Evolutionary conservation across 2,888 invertebrate species (phyloP).

Genomic region (Vandiemenella viatica): DNA sequence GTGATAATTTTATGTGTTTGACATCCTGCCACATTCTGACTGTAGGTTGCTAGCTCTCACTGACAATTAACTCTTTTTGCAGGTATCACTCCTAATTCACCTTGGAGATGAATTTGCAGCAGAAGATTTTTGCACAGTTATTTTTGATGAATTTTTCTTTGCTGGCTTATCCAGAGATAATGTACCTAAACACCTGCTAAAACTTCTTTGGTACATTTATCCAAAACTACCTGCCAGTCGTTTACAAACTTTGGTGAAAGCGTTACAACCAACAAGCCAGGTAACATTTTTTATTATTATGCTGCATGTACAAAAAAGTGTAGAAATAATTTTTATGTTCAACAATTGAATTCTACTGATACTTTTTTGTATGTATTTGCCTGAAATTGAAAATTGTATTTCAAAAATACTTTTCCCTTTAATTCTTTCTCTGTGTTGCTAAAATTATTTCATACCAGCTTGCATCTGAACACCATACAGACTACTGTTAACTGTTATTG

Average conservation of each 20-base stretch:
- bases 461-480: no score
- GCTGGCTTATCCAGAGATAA: conserved; percentile 79
- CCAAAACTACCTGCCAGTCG: conserved; percentile 66
- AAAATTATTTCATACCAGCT: no score
- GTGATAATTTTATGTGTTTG: no score
- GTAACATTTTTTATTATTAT: conserved; percentile 22
- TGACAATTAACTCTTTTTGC: conserved; percentile 18
- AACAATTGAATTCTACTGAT: conserved; percentile 36
- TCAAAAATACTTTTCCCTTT: no score
- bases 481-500: no score
- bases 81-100: conserved; percentile 63
- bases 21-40: no score
- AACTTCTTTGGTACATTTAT: conserved; percentile 81
- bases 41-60: no score
- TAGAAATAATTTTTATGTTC: background rate
- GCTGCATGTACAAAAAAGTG: background rate
- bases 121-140: conserved; percentile 86
- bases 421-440: no score
- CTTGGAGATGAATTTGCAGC: conserved; percentile 85
- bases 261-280: conserved; percentile 44
- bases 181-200: conserved; percentile 78
- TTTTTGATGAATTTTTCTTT: conserved; percentile 92
- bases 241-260: conserved; percentile 66
- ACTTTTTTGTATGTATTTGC: no score
- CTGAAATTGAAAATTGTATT: no score